Evolutionary conservation across 2,888 invertebrate species (phyloP), one percentile per base, ranked within the genome.

Genomic region (Carpatolechia fugitivella): DNA sequence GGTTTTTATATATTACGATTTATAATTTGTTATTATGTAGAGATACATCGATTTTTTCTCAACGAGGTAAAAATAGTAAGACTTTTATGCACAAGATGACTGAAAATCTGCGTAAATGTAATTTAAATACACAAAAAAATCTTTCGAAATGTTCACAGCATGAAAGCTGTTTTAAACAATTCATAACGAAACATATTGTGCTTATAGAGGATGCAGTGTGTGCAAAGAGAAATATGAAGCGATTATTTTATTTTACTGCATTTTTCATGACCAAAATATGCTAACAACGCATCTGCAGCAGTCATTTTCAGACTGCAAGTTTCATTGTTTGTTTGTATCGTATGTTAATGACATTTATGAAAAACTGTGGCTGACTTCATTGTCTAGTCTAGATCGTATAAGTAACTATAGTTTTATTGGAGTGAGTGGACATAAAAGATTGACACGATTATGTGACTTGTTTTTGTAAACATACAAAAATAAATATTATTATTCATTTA

Each of bases 181-280:
- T 29, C 44, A 44, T 44, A 44, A 44, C 44, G 44, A 44, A 44
- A 44, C 44, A 44, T 44, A 44, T 44, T 44, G 44, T 44, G 44
- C 44, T 44, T 44, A 29, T 29, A 44, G 44, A 44, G 44, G 44
- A 44, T 44, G 29, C 44, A 44, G 44, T 44, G 44, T 29, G 44
- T 24, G 24, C 24, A 24, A 44, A 44, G 29, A 44, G 44, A 44
- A 44, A 44, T 44, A 44, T 44, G 44, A 20, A 13, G 44, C 44
- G 44, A 44, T 44, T 44, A 44, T 44, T 44, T 44, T 29, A 44
- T 44, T 44, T 44, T 44, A 44, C 44, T 44, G 44, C 44, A 44
- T 8, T 44, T 44, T 44, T 44, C 44, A 44, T 29, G 44, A 44
- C 44, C 44, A 44, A 44, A 44, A 44, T 20, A 44, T 44, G 44